These are phyloP conservation scores for Tetramorium simillimum DNA, from an alignment of 1,140 invertebrate genomes.

Conservation along the genomic window DNA sequence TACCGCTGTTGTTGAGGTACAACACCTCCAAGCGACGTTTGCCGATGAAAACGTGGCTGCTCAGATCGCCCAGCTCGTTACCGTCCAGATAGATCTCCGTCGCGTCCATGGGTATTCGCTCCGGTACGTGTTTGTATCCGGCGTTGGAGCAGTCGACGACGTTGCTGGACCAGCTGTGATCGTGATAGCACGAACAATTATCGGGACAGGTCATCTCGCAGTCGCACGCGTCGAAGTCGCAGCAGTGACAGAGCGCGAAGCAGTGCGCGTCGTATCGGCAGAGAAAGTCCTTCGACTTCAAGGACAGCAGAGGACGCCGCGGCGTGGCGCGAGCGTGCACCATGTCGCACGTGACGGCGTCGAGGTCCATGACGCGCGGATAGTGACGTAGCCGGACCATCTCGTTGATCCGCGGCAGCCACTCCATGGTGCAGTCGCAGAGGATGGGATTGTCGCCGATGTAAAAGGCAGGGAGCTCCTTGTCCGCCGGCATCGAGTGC, in stretches of 20 bases:
- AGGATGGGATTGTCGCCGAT: conserved; percentile 93
- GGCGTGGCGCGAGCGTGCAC: conserved; percentile 93
- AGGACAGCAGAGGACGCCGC: conserved; percentile 93
- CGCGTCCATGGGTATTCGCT: conserved; percentile 96
- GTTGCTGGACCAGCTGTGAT: conserved; percentile 97
- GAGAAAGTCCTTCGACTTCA: conserved; percentile 94
- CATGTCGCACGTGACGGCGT: conserved; percentile 95
- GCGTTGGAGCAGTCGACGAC: conserved; percentile 95
- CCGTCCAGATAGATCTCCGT: conserved; percentile 97
- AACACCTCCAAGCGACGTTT: conserved; percentile 94
- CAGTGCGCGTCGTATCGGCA: conserved; percentile 97
- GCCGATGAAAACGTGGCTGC: conserved; percentile 96
- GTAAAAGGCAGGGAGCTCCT: conserved; percentile 91
- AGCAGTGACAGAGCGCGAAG: conserved; percentile 96
- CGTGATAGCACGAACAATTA: conserved; percentile 97
- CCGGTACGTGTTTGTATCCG: conserved; percentile 92
- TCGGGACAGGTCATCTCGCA: conserved; percentile 98
- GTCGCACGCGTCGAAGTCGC: conserved; percentile 97
- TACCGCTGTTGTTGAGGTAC: conserved; percentile 95
- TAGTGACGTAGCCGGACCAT: conserved; percentile 91
- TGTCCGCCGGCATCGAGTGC: conserved; percentile 88
- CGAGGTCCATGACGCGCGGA: conserved; percentile 95
- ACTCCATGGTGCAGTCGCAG: conserved; percentile 95
- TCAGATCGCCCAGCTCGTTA: conserved; percentile 94
- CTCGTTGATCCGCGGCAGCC: conserved; percentile 92